Percentiles rank a stretch among this genome's conserved stretches.
phyloP scores from a whole-genome alignment of 2,888 invertebrate species.

The Neoscelio sp. region DNA sequence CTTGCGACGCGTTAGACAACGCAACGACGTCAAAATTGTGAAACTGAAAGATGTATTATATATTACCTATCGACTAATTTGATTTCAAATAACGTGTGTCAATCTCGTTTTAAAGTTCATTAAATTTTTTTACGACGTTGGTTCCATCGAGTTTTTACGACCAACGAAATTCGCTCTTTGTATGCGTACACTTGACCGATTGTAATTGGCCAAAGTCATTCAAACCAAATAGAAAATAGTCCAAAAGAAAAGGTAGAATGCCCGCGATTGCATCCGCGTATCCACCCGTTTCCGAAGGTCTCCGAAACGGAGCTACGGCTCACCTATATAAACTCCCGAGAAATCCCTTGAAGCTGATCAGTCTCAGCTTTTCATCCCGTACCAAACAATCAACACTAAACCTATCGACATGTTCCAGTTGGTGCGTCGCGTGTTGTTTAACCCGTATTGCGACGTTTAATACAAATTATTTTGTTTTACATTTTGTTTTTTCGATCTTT shows the following conservation, averaged over 20 bases:
- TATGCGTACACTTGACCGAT: not conserved
- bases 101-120: conserved; percentile 17
- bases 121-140: conserved; percentile 10
- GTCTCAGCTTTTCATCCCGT: conserved; percentile 76
- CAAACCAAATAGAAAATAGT: conserved; percentile 61
- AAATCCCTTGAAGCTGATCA: conserved; percentile 74
- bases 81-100: conserved; percentile 12
- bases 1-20: too few relatives aligned
- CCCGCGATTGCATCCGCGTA: conserved; percentile 58
- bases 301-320: conserved; percentile 68
- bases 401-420: conserved; percentile 86
- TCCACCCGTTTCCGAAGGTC: conserved; percentile 69
- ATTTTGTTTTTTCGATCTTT: conserved; percentile 1
- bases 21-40: too few relatives aligned
- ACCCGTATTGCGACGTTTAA: too few relatives aligned
- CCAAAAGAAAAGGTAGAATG: conserved; percentile 47
- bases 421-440: conserved; percentile 83
- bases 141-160: conserved; percentile 19
- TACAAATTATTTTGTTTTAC: not conserved
- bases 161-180: not conserved
- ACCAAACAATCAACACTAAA: conserved; percentile 71
- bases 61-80: conserved; percentile 17
- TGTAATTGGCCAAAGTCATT: conserved; percentile 21
- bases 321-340: conserved; percentile 76
- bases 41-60: conserved; percentile 25